Conservation (phyloP, 2,113 vertebrate species). For the Actinemys pallida region DNA sequence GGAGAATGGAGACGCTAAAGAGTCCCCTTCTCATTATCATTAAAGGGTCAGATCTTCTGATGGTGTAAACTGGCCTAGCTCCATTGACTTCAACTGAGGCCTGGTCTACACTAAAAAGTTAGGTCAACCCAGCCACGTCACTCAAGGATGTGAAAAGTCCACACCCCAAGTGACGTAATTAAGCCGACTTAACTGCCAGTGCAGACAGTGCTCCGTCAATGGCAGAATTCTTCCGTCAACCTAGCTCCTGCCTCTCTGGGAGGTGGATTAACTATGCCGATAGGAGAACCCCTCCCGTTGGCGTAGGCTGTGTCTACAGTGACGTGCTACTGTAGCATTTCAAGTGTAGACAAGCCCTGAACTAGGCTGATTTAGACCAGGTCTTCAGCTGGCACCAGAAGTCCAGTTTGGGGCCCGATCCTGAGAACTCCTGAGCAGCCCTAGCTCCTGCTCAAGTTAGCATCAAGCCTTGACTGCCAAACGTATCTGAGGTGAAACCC, state of each 20-base stretch:
- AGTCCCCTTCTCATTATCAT: background rate
- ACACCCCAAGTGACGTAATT: background rate
- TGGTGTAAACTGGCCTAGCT: fast-evolving
- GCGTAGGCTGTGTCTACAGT: background rate
- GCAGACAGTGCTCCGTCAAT: background rate
- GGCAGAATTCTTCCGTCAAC: background rate
- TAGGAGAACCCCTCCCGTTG: background rate
- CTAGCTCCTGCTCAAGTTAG: background rate
- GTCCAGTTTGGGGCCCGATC: background rate
- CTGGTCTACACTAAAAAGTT: background rate
- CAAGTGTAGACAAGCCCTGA: background rate
- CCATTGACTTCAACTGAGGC: background rate
- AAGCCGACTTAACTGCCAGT: background rate
- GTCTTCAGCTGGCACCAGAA: background rate
- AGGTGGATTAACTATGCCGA: background rate
- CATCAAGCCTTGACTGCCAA: background rate
- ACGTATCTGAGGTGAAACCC: background rate
- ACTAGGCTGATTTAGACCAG: background rate
- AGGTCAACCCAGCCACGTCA: background rate
- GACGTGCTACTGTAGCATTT: background rate
- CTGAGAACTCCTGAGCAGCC: background rate
- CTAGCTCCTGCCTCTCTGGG: background rate
- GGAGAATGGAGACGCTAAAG: background rate
- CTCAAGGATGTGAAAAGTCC: background rate
- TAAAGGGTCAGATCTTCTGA: background rate